These are phyloP conservation scores for Chelonia mydas DNA, from an alignment of 2,797 vertebrate genomes.

Conservation along the genomic window DNA sequence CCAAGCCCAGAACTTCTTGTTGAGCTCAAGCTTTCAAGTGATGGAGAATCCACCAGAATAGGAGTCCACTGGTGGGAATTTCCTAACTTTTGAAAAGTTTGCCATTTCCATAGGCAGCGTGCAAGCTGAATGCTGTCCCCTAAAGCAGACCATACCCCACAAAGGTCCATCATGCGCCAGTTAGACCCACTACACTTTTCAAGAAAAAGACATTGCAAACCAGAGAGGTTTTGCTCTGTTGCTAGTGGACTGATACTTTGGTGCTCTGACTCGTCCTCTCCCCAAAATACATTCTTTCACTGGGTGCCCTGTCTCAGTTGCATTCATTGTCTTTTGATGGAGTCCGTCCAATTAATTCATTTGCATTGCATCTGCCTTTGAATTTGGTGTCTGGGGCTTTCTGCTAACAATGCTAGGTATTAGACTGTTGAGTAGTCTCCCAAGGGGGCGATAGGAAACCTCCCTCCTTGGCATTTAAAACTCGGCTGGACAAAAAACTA, in stretches of 20 bases:
- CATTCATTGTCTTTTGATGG: no score
- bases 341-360: no score
- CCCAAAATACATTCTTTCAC: no score
- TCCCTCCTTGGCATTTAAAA: no score
- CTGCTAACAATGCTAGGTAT: no score
- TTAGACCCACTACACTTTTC: neutral
- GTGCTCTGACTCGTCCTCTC: neutral
- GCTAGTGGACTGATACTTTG: neutral
- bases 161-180: neutral
- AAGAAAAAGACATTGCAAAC: neutral
- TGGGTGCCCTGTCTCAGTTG: no score
- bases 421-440: no score
- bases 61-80: neutral
- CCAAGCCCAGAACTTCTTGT: neutral
- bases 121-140: neutral
- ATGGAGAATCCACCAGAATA: neutral
- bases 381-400: no score
- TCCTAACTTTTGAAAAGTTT: neutral
- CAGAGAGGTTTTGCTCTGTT: neutral
- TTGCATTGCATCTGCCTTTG: no score
- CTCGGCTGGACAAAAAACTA: no score
- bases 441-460: no score
- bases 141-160: neutral
- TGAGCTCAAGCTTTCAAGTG: neutral
- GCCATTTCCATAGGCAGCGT: neutral